Evolutionary conservation across 1,140 invertebrate species (phyloP).

Genomic region (Daktulosphaira vitifoliae): DNA sequence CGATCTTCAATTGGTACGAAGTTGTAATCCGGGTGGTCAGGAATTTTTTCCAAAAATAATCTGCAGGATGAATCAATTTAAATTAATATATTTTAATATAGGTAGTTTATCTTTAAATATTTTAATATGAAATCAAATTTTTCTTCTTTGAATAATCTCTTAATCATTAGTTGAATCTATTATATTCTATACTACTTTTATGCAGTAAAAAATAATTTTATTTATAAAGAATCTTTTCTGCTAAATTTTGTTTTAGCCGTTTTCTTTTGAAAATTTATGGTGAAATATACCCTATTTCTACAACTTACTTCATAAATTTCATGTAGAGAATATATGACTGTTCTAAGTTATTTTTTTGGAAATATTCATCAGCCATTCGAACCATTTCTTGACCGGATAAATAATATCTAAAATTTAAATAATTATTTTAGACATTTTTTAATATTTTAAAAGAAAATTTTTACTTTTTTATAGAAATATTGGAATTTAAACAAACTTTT

Average conservation of each 20-base stretch:
- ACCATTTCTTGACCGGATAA: conserved; percentile 82
- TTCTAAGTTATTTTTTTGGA: conserved; percentile 73
- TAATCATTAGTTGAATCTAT: too few species aligned
- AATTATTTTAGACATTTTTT: background rate
- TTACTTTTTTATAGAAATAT: conserved; percentile 14
- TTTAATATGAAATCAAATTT: too few species aligned
- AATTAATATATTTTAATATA: too few species aligned
- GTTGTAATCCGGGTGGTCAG: conserved; percentile 73
- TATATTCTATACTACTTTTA: too few species aligned
- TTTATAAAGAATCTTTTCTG: too few species aligned
- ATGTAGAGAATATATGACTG: conserved; percentile 83
- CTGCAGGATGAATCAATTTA: conserved; percentile 44
- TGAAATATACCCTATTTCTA: too few species aligned
- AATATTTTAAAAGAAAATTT: background rate
- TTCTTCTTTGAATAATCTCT: too few species aligned
- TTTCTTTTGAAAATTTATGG: too few species aligned
- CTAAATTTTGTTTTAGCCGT: too few species aligned
- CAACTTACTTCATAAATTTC: conserved; percentile 77
- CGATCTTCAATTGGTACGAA: conserved; percentile 60
- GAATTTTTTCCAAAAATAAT: conserved; percentile 84
- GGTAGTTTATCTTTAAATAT: too few species aligned
- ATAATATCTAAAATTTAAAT: conserved; percentile 56
- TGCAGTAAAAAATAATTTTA: too few species aligned
- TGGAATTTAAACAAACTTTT: conserved; percentile 3
- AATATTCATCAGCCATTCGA: conserved; percentile 80